Percentiles rank a stretch among this genome's conserved stretches.
Conservation (phyloP, 2,113 vertebrate genomes). For the Gopherus evgoodei region DNA sequence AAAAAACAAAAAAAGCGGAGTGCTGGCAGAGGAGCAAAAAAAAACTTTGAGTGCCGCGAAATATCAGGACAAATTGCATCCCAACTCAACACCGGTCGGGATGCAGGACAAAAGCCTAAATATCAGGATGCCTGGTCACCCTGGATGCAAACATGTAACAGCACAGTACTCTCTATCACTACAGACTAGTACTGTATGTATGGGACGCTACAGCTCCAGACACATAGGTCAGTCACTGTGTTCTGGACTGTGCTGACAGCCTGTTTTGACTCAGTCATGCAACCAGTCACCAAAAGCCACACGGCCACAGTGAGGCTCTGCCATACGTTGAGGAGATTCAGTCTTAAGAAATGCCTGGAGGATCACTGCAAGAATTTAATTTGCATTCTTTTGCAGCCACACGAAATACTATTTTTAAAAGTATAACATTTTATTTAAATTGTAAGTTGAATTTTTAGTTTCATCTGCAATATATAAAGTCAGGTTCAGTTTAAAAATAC, state of each 20-base stretch:
- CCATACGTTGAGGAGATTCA: background rate
- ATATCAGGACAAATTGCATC: no score
- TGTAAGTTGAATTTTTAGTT: background rate
- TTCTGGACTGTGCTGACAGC: background rate
- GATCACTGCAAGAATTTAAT: background rate
- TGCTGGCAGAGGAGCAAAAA: no score
- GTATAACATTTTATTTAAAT: background rate
- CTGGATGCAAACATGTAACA: background rate
- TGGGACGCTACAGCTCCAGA: background rate
- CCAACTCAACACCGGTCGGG: no score
- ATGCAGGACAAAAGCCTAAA: no score
- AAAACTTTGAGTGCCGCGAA: no score
- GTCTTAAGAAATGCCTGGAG: slow-evolving; percentile 2
- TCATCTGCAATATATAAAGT: background rate
- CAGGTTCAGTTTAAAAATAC: background rate
- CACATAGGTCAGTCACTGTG: background rate
- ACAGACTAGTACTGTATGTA: background rate
- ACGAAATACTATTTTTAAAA: background rate
- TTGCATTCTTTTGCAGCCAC: slow-evolving; percentile 7
- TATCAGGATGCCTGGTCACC: no score
- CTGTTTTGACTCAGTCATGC: background rate
- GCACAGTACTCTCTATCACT: background rate
- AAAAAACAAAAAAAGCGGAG: no score
- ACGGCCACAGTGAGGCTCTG: rapidly evolving
- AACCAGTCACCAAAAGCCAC: background rate